Base-by-base conservation (phyloP, 1,140 invertebrate species). In the Drosophila micromelanica region DNA sequence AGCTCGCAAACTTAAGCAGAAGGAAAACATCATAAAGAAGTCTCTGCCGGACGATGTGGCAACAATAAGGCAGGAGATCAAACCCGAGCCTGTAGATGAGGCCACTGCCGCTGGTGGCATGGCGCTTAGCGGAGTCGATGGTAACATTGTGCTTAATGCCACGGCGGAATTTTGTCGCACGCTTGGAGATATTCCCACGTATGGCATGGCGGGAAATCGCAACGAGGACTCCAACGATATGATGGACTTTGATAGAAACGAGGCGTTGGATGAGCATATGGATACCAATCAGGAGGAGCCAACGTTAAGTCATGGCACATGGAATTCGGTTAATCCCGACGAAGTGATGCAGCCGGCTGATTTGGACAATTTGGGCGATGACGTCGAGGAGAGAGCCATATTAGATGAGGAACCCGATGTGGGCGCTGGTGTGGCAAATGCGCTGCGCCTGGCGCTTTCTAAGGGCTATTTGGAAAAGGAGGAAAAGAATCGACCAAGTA, bases 151-250 rank as follows among this genome's bases (percentile, higher is more conserved):
- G 32, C 92, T 99, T 32, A 98, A 99, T 93, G 95, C 97, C 11
- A 99, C 98, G 0, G 98, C 98, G 1, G 98, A 99, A 93, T 99
- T 99, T 93, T 99, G 98, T 92, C 94, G 98, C 75, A 98, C 97
- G 40, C 93, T 99, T 2, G 98, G 98, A 20, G 98, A 99, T 92
- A 98, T 99, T 85, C 98, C 98, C 38, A 98, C 97, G 0, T 97
- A 98, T 92, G 96, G 97, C 12, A 94, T 96, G 89, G 95, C 97
- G 48, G 96, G 97, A 38, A 98, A 98, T 92, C 93, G 97, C 68
- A 97, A 97, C 90, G 96, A 96, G 92, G 95, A 96, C 92, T 93
- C 95, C 59, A 96, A 97, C 48, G 96, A 98, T 87, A 94, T 97
- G 60, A 95, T 98, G 95, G 90, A 92, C 74, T 92, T 89, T 46